Conservation (phyloP, 92 coral and sea anemone species). For the Siderastrea radians region DNA sequence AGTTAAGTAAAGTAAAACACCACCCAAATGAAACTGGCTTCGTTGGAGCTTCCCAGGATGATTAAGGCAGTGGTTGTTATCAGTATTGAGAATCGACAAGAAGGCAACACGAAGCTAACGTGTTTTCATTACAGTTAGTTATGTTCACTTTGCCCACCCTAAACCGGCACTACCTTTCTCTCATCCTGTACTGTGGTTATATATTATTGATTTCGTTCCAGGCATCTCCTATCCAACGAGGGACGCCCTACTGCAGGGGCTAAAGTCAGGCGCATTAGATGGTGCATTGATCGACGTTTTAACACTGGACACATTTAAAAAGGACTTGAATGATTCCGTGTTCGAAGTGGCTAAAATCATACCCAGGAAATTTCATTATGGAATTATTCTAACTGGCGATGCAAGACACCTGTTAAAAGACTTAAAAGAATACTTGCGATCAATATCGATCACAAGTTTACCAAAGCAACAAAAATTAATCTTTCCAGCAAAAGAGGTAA, state of each 20-base stretch:
- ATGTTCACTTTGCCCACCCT: no score
- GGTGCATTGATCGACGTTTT: slow-evolving; percentile 26
- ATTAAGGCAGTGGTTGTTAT: no score
- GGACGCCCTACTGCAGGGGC: slow-evolving; percentile 8
- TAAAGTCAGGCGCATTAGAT: slow-evolving; percentile 23
- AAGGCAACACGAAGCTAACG: no score
- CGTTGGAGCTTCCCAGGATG: no score
- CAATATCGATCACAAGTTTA: slow-evolving; percentile 1
- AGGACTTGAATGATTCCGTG: slow-evolving; percentile 18
- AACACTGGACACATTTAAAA: slow-evolving; percentile 24
- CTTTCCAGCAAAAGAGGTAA: background rate
- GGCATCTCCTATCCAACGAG: slow-evolving; percentile 13
- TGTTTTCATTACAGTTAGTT: no score
- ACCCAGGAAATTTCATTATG: slow-evolving; percentile 17
- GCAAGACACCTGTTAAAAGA: slow-evolving; percentile 3
- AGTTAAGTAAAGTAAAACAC: no score
- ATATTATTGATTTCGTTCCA: background rate
- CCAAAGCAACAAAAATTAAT: background rate
- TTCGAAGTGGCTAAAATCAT: slow-evolving; percentile 30
- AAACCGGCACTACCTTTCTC: no score
- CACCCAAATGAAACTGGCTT: no score
- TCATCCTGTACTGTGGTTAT: no score
- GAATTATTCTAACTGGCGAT: slow-evolving; percentile 36
- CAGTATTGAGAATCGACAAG: no score
- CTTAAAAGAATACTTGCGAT: slow-evolving; percentile 9